A percentile compares a stretch with the other conserved stretches of the same genome.
Conservation (phyloP, 2,113 vertebrate species). For the Melanotaenia duboulayi region DNA sequence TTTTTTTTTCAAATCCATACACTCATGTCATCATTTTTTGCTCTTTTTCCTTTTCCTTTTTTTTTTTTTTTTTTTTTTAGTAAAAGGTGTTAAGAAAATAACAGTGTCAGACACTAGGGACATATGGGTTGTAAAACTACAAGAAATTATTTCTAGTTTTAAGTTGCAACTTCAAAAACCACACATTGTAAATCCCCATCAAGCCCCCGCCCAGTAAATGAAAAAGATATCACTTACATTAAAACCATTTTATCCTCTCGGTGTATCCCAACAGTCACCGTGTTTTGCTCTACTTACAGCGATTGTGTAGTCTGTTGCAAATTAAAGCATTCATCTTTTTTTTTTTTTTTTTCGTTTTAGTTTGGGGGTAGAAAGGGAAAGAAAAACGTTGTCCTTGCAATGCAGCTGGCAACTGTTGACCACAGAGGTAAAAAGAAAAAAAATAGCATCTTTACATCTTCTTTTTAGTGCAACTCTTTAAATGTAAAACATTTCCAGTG, state of each 20-base stretch:
- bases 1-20: conserved; percentile 70
- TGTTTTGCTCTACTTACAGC: conserved; percentile 84
- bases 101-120: conserved; percentile 82
- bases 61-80: conserved; percentile 40
- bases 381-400: conserved; percentile 79
- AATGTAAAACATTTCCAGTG: conserved; percentile 84
- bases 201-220: conserved; percentile 53
- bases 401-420: conserved; percentile 72
- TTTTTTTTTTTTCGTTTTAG: conserved; percentile 57
- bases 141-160: conserved; percentile 80
- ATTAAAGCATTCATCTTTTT: conserved; percentile 82
- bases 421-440: conserved; percentile 49
- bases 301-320: conserved; percentile 84
- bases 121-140: conserved; percentile 84
- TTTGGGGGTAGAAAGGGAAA: conserved; percentile 42
- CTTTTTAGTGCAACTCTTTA: conserved; percentile 87
- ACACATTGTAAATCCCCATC: conserved; percentile 73
- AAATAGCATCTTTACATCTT: conserved; percentile 84
- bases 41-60: conserved; percentile 34
- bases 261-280: conserved; percentile 84
- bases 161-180: conserved; percentile 83
- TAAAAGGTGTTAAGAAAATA: conserved; percentile 82
- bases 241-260: conserved; percentile 84
- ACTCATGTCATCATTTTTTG: conserved; percentile 53
- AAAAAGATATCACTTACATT: conserved; percentile 87